A percentile compares a stretch with the other conserved stretches of the same genome.
Conservation (phyloP, 2,888 invertebrate genomes). For the Idaea straminata region DNA sequence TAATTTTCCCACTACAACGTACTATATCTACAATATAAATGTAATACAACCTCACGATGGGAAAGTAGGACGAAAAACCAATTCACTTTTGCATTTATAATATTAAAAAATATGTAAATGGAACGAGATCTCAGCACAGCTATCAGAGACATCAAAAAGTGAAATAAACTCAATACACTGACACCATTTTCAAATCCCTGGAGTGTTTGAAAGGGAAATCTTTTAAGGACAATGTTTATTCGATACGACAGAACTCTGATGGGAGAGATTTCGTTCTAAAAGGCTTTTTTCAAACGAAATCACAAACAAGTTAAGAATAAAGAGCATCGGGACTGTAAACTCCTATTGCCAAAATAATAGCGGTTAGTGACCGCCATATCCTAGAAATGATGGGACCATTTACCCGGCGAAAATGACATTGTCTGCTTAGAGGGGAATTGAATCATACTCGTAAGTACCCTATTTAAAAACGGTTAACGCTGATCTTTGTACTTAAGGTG, state of each 20-base stretch:
- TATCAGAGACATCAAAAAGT: neutral
- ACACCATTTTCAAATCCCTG: neutral
- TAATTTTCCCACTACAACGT: neutral
- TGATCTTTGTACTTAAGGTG: slow-evolving; percentile 1
- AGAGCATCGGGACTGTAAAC: neutral
- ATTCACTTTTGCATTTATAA: slow-evolving; percentile 1
- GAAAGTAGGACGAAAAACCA: neutral
- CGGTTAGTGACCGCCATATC: neutral
- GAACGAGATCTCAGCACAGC: neutral
- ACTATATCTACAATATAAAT: neutral
- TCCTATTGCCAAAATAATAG: neutral
- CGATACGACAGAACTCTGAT: slow-evolving; percentile 13
- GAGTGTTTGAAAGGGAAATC: slow-evolving; percentile 23
- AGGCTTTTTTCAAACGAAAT: neutral
- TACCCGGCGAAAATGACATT: neutral
- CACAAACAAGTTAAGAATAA: neutral
- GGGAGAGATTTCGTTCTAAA: neutral
- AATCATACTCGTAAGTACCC: neutral
- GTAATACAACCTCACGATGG: neutral
- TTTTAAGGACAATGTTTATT: slow-evolving; percentile 20
- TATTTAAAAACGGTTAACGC: neutral
- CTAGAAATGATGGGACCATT: neutral
- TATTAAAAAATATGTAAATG: neutral
- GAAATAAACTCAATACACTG: neutral
- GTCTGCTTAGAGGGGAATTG: neutral